Base-by-base conservation (phyloP, 2,113 vertebrate genomes). In the Garra rufa region DNA sequence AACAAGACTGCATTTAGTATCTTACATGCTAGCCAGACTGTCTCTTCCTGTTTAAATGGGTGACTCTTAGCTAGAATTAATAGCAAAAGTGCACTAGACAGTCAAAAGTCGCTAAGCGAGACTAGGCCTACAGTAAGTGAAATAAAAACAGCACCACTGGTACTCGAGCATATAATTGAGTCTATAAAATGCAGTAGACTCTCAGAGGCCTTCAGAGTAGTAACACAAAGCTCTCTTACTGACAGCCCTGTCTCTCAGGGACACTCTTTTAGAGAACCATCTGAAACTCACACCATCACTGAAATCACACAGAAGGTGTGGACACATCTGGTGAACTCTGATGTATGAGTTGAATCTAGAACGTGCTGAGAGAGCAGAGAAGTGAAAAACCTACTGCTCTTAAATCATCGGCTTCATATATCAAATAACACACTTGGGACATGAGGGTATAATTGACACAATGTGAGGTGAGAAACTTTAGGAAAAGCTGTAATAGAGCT, bases 221-320 rank as follows among this genome's bases (percentile, higher is more conserved):
- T 43, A 71, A 71, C 34, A 59, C 15, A 46, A 46, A 79, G 41
- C 59, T 79, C 38, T 79, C 30, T 73, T 71, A 78, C 63, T 38
- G 85, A 83, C 81, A 80, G 57, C 69, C 48, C 74, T 79, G 75
- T 15, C 73, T 75, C 73, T 30, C 44, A 50, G 73, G 70, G 48
- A 50, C 67, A 67, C 14, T 71, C 44, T 11, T 38, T 73, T 19
- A n/a, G 28, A 30, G 61, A 74, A 30, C 30, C 28, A 28, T 76
- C 38, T 30, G 46, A 65, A 73, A 80, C 19, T 5, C 19, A 65
- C 69, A 44, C 41, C 67, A 38, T 59, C 44, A 34, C 21, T 73
- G 28, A 17, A 3, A 48, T 77, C 73, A 44, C 48, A 43, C 52
- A 50, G 21, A 71, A 30, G 10, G 17, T 61, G 41, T n/a, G 55